Evolutionary conservation across 2,888 invertebrate species (phyloP).

Genomic region (Eilema caniola): DNA sequence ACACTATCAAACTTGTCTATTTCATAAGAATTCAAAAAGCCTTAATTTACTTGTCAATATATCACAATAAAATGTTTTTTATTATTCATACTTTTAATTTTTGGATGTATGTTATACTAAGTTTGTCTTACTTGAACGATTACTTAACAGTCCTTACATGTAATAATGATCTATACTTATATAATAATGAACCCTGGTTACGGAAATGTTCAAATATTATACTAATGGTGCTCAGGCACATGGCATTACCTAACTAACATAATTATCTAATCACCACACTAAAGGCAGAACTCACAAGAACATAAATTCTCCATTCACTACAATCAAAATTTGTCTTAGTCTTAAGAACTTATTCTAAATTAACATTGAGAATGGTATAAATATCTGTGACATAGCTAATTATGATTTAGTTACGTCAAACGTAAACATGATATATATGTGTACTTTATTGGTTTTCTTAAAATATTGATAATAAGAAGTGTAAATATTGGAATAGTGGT

Average conservation of each 20-base stretch:
- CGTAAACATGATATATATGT: neutral
- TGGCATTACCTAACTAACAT: slow-evolving; percentile 46
- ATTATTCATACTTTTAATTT: slow-evolving; percentile 30
- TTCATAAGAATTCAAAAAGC: neutral
- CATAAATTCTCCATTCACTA: slow-evolving; percentile 31
- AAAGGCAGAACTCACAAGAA: slow-evolving; percentile 29
- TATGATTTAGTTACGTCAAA: slow-evolving; percentile 19
- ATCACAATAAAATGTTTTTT: slow-evolving; percentile 39
- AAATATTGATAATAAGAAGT: neutral
- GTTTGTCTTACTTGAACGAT: slow-evolving; percentile 32
- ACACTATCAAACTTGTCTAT: slow-evolving; percentile 1
- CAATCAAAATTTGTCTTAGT: slow-evolving; percentile 37
- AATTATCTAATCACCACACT: slow-evolving; percentile 33
- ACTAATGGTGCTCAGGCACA: slow-evolving; percentile 58
- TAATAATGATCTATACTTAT: slow-evolving; percentile 49
- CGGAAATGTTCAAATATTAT: slow-evolving; percentile 48
- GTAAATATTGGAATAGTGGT: neutral
- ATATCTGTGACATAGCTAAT: slow-evolving; percentile 34
- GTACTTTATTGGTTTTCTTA: neutral
- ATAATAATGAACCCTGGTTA: slow-evolving; percentile 49
- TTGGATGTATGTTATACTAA: slow-evolving; percentile 29
- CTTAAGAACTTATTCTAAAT: slow-evolving; percentile 39
- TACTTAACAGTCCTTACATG: slow-evolving; percentile 39
- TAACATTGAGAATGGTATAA: slow-evolving; percentile 37
- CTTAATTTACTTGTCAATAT: slow-evolving; percentile 42